phyloP scores from a whole-genome alignment of 2,797 vertebrate genomes.

The Cryptoblepharus egeriae region DNA sequence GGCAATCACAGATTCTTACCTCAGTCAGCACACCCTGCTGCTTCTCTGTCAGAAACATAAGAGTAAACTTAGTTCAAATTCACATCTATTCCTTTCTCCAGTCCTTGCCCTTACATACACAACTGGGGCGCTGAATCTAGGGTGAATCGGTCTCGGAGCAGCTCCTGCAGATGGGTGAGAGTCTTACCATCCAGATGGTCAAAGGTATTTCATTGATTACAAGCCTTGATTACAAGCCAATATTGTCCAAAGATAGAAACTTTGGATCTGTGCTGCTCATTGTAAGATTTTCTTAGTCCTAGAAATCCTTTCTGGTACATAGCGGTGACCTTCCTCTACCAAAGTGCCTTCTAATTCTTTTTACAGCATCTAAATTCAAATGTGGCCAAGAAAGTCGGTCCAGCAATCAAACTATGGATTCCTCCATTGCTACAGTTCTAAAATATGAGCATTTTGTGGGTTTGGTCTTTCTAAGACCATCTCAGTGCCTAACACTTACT shows the following conservation, averaged over 20 bases:
- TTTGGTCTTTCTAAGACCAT: not conserved
- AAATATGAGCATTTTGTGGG: not conserved
- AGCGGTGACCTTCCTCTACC: fast-evolving
- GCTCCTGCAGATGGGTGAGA: not conserved
- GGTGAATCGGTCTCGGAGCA: not conserved
- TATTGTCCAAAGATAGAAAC: not conserved
- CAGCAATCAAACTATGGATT: no score
- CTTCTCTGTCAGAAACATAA: not conserved
- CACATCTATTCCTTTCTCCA: not conserved
- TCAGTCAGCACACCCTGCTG: not conserved
- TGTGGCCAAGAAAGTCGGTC: not conserved
- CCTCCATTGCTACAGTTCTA: not conserved
- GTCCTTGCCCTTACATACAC: not conserved
- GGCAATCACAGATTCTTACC: not conserved
- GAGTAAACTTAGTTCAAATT: not conserved
- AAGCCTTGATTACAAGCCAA: not conserved
- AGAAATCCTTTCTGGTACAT: not conserved
- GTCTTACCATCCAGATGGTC: not conserved
- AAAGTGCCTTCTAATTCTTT: not conserved
- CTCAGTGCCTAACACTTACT: not conserved
- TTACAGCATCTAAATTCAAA: not conserved
- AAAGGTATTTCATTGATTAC: not conserved
- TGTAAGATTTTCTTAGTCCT: not conserved
- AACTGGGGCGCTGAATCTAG: no score
- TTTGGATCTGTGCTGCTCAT: not conserved